phyloP scores from a whole-genome alignment of 2,888 invertebrate genomes.

The Tetropium fuscum region DNA sequence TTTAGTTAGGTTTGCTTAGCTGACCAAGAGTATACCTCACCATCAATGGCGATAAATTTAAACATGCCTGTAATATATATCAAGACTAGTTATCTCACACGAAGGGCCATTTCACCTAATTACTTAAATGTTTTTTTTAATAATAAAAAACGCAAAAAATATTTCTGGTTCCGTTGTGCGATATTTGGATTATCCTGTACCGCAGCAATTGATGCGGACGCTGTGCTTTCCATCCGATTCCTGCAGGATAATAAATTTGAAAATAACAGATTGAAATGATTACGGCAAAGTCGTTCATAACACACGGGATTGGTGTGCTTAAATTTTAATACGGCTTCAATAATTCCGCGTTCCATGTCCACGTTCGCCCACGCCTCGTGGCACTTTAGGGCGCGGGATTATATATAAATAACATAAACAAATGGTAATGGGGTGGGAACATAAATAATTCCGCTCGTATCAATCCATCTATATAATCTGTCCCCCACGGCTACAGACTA shows the following conservation, averaged over 20 bases:
- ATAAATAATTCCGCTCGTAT: constrained; percentile 63
- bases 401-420: constrained; percentile 58
- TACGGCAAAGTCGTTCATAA: constrained; percentile 19
- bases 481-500: constrained; percentile 57
- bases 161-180: no score
- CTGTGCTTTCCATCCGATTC: no score
- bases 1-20: no score
- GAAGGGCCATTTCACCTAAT: no score
- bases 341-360: constrained; percentile 7
- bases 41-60: no score
- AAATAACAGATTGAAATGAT: constrained; percentile 28
- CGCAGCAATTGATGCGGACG: no score
- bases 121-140: no score
- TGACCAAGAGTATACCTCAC: no score
- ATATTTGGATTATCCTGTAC: no score
- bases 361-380: constrained; percentile 24
- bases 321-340: constrained; percentile 32
- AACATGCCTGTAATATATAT: no score
- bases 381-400: constrained; percentile 25
- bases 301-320: constrained; percentile 16
- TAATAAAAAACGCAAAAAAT: no score
- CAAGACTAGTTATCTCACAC: no score
- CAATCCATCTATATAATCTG: constrained; percentile 64
- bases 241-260: constrained; percentile 18
- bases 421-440: constrained; percentile 61